phyloP scores from a whole-genome alignment of 2,113 vertebrate species.

The Cathartes aura region DNA sequence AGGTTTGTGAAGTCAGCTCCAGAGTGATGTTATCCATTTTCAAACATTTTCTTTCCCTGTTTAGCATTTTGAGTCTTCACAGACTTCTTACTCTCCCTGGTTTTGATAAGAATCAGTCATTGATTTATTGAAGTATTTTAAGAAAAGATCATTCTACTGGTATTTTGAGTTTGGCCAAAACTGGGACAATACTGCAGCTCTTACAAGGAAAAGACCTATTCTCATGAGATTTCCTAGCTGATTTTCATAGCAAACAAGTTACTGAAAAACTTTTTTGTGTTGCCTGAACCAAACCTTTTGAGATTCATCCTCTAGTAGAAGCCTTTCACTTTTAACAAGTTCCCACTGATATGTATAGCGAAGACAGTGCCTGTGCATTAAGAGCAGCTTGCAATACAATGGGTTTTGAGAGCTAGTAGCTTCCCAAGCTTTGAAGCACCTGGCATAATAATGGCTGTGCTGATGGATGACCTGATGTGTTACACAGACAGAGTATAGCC shows the following conservation, averaged over 20 bases:
- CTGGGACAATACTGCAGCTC: background rate
- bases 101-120: background rate
- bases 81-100: background rate
- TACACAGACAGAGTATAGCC: background rate
- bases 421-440: constrained; percentile 54
- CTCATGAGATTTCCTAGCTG: background rate
- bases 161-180: constrained; percentile 14
- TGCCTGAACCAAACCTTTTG: constrained; percentile 21
- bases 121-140: constrained; percentile 10
- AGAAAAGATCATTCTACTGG: background rate
- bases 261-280: constrained; percentile 22
- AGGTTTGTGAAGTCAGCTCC: constrained; percentile 56
- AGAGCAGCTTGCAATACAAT: constrained; percentile 42
- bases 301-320: background rate
- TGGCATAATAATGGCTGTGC: constrained; percentile 43
- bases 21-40: constrained; percentile 40
- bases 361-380: background rate
- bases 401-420: background rate
- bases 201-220: background rate
- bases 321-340: constrained; percentile 31
- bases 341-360: constrained; percentile 24
- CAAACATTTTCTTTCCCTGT: constrained; percentile 54
- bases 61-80: constrained; percentile 51
- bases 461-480: constrained; percentile 47
- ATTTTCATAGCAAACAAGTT: constrained; percentile 57